Conservation (phyloP, 2,888 invertebrate species). For the Allygus modestus region DNA sequence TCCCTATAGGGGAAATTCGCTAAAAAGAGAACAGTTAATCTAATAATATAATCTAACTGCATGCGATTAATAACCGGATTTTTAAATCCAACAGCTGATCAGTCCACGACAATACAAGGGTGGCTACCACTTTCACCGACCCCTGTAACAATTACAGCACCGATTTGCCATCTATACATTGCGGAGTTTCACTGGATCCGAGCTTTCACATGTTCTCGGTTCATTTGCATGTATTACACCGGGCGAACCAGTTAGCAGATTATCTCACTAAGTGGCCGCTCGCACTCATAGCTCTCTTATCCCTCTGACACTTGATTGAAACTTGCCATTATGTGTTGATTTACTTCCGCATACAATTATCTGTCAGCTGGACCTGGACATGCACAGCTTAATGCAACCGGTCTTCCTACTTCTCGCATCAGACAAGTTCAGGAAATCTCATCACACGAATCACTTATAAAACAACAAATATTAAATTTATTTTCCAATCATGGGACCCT, state of each 20-base stretch:
- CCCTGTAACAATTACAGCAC: slow-evolving; percentile 34
- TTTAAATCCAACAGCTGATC: neutral
- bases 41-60: no score
- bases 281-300: neutral
- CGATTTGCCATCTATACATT: neutral
- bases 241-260: slow-evolving; percentile 17
- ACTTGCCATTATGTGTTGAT: neutral
- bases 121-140: slow-evolving; percentile 11
- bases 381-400: neutral
- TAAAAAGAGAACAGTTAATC: no score
- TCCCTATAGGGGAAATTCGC: no score
- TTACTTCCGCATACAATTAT: slow-evolving; percentile 18
- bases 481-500: no score
- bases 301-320: slow-evolving; percentile 16
- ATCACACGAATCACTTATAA: no score
- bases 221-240: slow-evolving; percentile 19
- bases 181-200: slow-evolving; percentile 15
- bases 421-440: no score
- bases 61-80: no score
- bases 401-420: no score
- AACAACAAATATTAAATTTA: no score
- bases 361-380: neutral
- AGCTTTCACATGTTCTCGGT: slow-evolving; percentile 20
- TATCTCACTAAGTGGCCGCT: slow-evolving; percentile 17
- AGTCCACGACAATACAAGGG: slow-evolving; percentile 3